Percentiles rank a stretch among this genome's conserved stretches.
phyloP scores from a whole-genome alignment of 2,888 invertebrate genomes.

The Drosophila melanosoma region DNA sequence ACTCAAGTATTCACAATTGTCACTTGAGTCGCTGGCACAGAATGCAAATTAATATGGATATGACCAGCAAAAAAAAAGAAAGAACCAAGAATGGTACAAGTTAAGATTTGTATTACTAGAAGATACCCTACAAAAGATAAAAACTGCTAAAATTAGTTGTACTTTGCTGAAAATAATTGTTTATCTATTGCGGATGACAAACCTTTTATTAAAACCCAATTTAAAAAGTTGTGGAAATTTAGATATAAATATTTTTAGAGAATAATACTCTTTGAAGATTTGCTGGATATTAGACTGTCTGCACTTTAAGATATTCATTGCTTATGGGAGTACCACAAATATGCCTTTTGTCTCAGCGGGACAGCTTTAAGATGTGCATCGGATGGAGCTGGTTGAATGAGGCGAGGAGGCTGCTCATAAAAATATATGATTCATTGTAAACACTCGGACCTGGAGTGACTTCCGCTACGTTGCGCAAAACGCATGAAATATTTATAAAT shows the following conservation, averaged over 20 bases:
- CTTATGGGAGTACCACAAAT: constrained; percentile 41
- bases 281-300: constrained; percentile 19
- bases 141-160: background rate
- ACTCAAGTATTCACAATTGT: constrained; percentile 62
- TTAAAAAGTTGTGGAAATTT: background rate
- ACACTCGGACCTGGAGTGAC: constrained; percentile 54
- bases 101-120: accelerated
- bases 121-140: constrained; percentile 22
- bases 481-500: constrained; percentile 79
- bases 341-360: constrained; percentile 52
- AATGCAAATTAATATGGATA: constrained; percentile 72
- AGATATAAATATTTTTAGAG: too few species aligned
- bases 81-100: background rate
- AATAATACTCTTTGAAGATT: background rate
- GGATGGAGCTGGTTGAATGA: background rate
- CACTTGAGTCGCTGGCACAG: constrained; percentile 58
- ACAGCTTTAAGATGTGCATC: constrained; percentile 43
- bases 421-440: constrained; percentile 77
- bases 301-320: constrained; percentile 35
- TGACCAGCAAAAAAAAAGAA: constrained; percentile 30
- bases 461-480: constrained; percentile 61
- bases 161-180: background rate
- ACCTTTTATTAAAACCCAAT: background rate
- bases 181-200: background rate
- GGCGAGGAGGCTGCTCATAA: constrained; percentile 37